Evolutionary conservation across 2,888 invertebrate genomes (phyloP).

Genomic region (Merodon equestris): DNA sequence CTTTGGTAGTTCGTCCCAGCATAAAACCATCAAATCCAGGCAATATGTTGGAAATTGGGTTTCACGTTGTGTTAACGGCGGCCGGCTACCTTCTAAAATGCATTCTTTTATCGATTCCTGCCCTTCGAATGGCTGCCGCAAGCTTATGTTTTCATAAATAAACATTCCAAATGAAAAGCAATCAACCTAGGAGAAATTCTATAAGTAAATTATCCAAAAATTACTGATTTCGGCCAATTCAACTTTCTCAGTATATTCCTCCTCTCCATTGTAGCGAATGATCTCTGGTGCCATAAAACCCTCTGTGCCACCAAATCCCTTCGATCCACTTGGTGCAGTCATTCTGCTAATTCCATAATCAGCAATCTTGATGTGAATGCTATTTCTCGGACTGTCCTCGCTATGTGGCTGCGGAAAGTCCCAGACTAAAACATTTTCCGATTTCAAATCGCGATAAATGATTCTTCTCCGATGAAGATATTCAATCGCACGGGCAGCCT

Average conservation of each 20-base stretch:
- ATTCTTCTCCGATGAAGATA: slow-evolving; percentile 96
- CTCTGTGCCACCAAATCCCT: slow-evolving; percentile 99
- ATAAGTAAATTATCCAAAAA: neutral
- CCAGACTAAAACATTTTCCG: slow-evolving; percentile 99
- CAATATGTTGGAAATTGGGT: slow-evolving; percentile 91
- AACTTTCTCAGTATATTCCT: slow-evolving; percentile 98
- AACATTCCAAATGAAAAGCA: slow-evolving; percentile 99
- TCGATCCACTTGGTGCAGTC: slow-evolving; percentile 93
- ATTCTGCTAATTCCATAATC: slow-evolving; percentile 97
- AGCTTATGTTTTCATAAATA: slow-evolving; percentile 94
- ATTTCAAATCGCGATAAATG: slow-evolving; percentile 89
- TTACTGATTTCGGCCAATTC: slow-evolving; percentile 1
- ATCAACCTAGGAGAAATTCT: slow-evolving; percentile 85
- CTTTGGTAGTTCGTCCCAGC: slow-evolving; percentile 93
- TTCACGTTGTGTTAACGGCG: slow-evolving; percentile 90
- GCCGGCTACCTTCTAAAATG: slow-evolving; percentile 95
- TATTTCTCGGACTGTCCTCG: slow-evolving; percentile 83
- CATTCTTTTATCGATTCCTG: slow-evolving; percentile 98
- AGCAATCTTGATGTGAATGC: slow-evolving; percentile 94
- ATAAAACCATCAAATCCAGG: slow-evolving; percentile 96
- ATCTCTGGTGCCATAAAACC: slow-evolving; percentile 99
- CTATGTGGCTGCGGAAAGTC: slow-evolving; percentile 88
- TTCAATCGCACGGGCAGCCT: slow-evolving; percentile 95
- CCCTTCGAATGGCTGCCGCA: slow-evolving; percentile 96
- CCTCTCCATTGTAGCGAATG: slow-evolving; percentile 98